These are phyloP conservation scores for Mobula birostris DNA, from an alignment of 2,113 vertebrate genomes.

Conservation along the genomic window DNA sequence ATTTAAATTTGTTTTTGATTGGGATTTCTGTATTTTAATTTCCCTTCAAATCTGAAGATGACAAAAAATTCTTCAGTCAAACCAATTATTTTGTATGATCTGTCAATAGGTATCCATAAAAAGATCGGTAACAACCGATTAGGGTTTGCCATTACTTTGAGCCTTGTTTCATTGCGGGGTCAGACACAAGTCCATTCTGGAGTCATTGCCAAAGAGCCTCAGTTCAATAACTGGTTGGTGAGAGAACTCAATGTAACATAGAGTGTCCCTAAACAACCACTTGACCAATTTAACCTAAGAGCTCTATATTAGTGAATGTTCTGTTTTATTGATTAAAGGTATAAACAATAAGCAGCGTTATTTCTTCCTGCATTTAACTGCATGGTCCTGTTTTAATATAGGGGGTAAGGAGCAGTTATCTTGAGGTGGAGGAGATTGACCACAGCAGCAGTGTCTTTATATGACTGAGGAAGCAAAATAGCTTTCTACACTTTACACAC, in stretches of 20 bases:
- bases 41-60: background rate
- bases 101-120: background rate
- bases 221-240: background rate
- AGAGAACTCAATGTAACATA: background rate
- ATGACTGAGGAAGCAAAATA: background rate
- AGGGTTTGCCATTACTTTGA: background rate
- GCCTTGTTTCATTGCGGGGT: background rate
- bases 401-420: background rate
- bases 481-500: background rate
- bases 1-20: background rate
- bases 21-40: background rate
- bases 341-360: background rate
- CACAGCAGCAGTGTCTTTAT: no score
- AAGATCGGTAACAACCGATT: background rate
- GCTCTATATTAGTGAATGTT: background rate
- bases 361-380: background rate
- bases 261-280: background rate
- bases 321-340: background rate
- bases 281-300: background rate
- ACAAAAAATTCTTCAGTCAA: background rate
- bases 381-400: background rate
- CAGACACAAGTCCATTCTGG: background rate
- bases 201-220: background rate
- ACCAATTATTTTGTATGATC: background rate
- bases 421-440: no score